Base-by-base conservation (phyloP, 2,888 invertebrate species). In the Platynereis dumerilii region DNA sequence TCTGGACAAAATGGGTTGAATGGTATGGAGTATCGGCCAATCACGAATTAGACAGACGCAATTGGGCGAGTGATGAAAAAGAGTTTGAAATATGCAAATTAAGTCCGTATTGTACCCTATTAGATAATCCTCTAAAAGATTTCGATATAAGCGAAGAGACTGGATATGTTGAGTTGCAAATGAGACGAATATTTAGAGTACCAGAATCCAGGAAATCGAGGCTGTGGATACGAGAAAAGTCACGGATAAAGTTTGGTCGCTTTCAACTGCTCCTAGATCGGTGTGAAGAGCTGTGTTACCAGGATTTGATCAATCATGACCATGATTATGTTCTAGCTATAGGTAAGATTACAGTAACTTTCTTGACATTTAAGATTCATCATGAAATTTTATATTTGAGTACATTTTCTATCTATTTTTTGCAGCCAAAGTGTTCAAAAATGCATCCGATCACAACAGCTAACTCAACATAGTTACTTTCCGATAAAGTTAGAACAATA, bases 21-120 rank as follows among this genome's bases (percentile, higher is more conserved):
- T 76, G 75, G 76, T 76, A 72, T 66, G 76, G 77, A 0, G 53
- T 76, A 1, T 66, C 67, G 15, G 54, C 57, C 5, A 52, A 53
- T 0, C 73, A 73, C 52, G 65, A 69, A 42, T 66, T 76, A 10
- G 71, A 72, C 39, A 64, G 77, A 26, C 55, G 70, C 12, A 69
- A 69, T 61, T 71, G 66, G 67, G 69, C 70, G 2, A 71, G 69
- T 26, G 72, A 72, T 56, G 72, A 72, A 39, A 71, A 71, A 61
- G 69, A 69, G n/a, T 72, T 69, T 58, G 72, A 72, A 56, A 60
- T 72, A 20, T 69, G 69, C 24, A 58, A 69, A 2, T 58, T 72
- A 34, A 71, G 68, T 58, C 72, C 72, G 0, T 69, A 65, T 42
- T 62, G 67, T 57, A 68, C 66, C 5, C 66, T 69, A 2, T 57